Evolutionary conservation across 2,797 vertebrate species (phyloP), one percentile per base, ranked within the genome.

Genomic region (Chaetophractus vellerosus): DNA sequence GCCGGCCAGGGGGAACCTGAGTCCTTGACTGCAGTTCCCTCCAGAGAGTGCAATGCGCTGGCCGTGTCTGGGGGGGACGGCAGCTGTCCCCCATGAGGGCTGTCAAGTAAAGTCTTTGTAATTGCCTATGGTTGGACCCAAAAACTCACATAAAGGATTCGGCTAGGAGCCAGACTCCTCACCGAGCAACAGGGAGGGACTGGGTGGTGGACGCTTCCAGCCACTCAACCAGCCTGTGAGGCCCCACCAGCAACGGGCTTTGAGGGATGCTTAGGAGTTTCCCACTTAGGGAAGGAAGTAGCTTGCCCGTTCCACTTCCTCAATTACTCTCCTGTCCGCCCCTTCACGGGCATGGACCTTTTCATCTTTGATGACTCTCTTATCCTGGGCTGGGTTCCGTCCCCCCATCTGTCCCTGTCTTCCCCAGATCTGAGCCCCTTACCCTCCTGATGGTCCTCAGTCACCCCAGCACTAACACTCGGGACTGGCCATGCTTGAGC

Each of bases 171-270:
- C 55, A 21, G 55, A 21, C 55, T 21, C 55, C 19, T 55, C 19
- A 55, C 55, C 19, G 6, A 15, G 45, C 23, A 2, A 12, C 4
- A 0, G 26, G 57, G 5, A 18, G 48, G 19, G 41, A 24, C 2
- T 0, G 63, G 59, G 74, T 10, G 10, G 19, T 10, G 10, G 19
- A 21, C 19, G 8, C 71, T 50, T 50, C 18, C 41, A 14, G 57
- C 33, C 41, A 16, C 0, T 0, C 0, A 2, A 7, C 33, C n/a
- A 45, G 41, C 59, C 69, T 4, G 0, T 0, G 24, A 33, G 38
- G 23, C 38, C 52, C 81, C 19, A 2, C 33, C 61, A 16, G 14
- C n/a, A 18, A 9, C 12, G 50, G 81, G 57, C 23, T 88, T 64
- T 80, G 50, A 85, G 68, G 48, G 72, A 81, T 50, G 36, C 9